Conservation (phyloP, 2,888 invertebrate genomes). For the Parnassius glacialis region DNA sequence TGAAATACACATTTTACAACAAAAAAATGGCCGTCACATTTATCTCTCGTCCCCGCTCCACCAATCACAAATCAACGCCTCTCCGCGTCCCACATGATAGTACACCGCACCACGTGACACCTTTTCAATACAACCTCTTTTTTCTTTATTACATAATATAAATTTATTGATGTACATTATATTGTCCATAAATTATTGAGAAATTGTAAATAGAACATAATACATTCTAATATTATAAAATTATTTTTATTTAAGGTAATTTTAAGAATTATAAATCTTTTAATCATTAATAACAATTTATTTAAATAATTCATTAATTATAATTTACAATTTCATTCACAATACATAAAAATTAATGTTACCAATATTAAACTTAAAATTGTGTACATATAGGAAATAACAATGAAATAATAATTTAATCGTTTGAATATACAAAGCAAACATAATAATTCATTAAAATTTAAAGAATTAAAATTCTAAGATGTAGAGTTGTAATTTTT, state of each 20-base stretch:
- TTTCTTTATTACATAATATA: background rate
- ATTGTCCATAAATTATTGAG: constrained; percentile 7
- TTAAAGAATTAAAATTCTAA: too few species aligned
- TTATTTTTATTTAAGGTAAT: background rate
- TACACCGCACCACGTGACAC: too few species aligned
- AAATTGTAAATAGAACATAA: constrained; percentile 7
- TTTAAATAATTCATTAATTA: constrained; percentile 50
- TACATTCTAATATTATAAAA: constrained; percentile 1
- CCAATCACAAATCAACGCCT: too few species aligned
- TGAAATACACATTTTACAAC: too few species aligned
- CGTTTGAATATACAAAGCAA: too few species aligned
- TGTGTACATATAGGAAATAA: constrained; percentile 30
- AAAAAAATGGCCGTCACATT: too few species aligned
- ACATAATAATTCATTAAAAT: too few species aligned
- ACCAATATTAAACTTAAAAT: background rate
- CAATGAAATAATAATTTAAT: background rate
- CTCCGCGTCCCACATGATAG: too few species aligned
- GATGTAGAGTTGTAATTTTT: too few species aligned
- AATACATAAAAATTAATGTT: constrained; percentile 37
- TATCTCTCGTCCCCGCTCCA: too few species aligned
- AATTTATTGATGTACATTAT: background rate
- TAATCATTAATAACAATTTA: constrained; percentile 58
- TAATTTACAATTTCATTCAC: constrained; percentile 49
- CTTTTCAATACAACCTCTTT: too few species aligned
- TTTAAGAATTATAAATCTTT: constrained; percentile 17